Evolutionary conservation across 2,797 vertebrate species (phyloP).

Genomic region (Phalanger gymnotis): DNA sequence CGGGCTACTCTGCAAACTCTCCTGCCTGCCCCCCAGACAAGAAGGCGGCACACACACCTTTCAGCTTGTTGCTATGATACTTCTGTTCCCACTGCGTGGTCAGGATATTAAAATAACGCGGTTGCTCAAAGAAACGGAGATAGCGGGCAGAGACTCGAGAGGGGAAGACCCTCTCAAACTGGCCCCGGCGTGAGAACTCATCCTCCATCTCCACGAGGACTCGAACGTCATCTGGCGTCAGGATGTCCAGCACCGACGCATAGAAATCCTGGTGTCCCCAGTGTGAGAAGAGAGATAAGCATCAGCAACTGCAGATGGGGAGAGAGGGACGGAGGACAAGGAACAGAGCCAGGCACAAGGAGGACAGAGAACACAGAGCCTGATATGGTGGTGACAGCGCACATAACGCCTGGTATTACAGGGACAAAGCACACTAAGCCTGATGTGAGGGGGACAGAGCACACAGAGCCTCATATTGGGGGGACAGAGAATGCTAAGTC

Average conservation of each 20-base stretch:
- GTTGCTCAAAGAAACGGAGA: slow-evolving; percentile 94
- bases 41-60: slow-evolving; percentile 84
- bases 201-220: slow-evolving; percentile 93
- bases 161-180: slow-evolving; percentile 95
- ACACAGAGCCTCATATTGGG: no score
- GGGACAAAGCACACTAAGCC: no score
- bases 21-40: not conserved
- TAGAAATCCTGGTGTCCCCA: slow-evolving; percentile 88
- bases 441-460: no score
- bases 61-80: slow-evolving; percentile 87
- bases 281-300: not conserved
- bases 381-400: fast-evolving
- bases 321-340: not conserved
- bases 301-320: not conserved
- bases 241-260: slow-evolving; percentile 90
- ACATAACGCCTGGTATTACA: no score
- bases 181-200: slow-evolving; percentile 91
- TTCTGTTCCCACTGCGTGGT: slow-evolving; percentile 95
- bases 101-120: slow-evolving; percentile 95
- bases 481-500: not conserved
- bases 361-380: not conserved
- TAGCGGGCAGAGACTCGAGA: slow-evolving; percentile 90
- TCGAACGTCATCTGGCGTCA: slow-evolving; percentile 94
- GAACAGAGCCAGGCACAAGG: not conserved
- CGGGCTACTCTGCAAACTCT: not conserved